phyloP scores from a whole-genome alignment of 2,797 vertebrate species.

The Mallotus villosus region DNA sequence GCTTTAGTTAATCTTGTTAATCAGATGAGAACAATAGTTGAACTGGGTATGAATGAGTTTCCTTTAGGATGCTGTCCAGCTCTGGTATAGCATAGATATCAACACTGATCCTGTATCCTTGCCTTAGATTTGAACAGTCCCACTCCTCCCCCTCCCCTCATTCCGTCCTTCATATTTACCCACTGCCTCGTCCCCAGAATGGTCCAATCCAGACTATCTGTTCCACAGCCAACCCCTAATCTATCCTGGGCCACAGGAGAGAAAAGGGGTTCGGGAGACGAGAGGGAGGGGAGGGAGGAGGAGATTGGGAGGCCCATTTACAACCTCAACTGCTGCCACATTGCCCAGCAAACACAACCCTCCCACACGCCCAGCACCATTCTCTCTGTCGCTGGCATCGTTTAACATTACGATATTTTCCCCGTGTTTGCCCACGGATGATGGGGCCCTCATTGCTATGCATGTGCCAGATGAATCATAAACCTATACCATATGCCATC shows the following conservation, averaged over 20 bases:
- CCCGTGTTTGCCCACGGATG: slow-evolving; percentile 85
- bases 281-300: not conserved
- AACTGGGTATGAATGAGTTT: no score
- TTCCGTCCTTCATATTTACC: not conserved
- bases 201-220: slow-evolving; percentile 29
- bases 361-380: slow-evolving; percentile 56
- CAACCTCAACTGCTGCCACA: slow-evolving; percentile 64
- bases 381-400: slow-evolving; percentile 57
- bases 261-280: slow-evolving; percentile 30
- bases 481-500: slow-evolving; percentile 98
- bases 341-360: slow-evolving; percentile 63
- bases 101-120: no score
- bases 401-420: slow-evolving; percentile 78
- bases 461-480: slow-evolving; percentile 97
- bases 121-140: not conserved
- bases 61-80: no score
- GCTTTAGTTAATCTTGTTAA: no score
- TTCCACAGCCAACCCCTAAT: slow-evolving; percentile 40
- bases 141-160: not conserved
- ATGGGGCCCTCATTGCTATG: slow-evolving; percentile 85
- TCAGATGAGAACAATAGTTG: not conserved
- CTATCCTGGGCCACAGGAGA: slow-evolving; percentile 34
- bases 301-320: slow-evolving; percentile 49
- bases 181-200: slow-evolving; percentile 30
- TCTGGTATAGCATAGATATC: no score